Base-by-base conservation (phyloP, 2,797 vertebrate genomes). In the Stomatorhinus walkeri region DNA sequence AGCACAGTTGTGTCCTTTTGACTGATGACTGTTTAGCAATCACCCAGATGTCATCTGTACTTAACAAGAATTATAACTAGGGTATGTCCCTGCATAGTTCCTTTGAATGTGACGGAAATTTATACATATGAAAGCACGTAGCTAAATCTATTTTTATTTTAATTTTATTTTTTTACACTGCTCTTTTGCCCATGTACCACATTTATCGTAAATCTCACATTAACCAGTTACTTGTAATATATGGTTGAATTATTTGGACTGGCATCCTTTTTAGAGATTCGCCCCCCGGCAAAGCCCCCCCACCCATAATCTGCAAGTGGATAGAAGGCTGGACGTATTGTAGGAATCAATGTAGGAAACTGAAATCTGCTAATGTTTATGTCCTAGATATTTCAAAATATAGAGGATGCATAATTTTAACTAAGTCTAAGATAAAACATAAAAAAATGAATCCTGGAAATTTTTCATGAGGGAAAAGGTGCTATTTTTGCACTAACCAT, bases 11-110 rank as follows among this genome's bases (percentile, higher is more conserved):
- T 93, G 93, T 94, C 93, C 92, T 91, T 91, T 93, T 94, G 93
- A 93, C 91, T 92, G 92, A 94, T 93, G 94, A 93, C 91, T 92
- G 91, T 92, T 93, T 94, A 92, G 92, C 91, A 93, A 95, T 95
- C 92, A 92, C 91, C 88, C 90, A 90, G 91, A 94, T 93, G 94
- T 90, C 81, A 85, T 89, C 90, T 90, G 89, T 87, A 89, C 92
- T 91, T 93, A 89, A 92, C 91, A 92, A 64, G 93, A 93, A 93
- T 94, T 89, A 89, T 89, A 92, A 91, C 91, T 48, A 91, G 91
- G 88, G 88, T 48, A 88, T 19, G 64, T 86, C 87, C 49, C 68
- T 19, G 22, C 43, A 85, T 46, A 51, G 24, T 49, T 85, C 8
- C 24, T 24, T 48, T 48, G 24, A 28, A 49, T 84, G 81, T 84